A percentile compares a stretch with the other conserved stretches of the same genome.
These are phyloP conservation scores for Callitettix versicolor DNA, from an alignment of 1,140 invertebrate genomes.

Conservation along the genomic window DNA sequence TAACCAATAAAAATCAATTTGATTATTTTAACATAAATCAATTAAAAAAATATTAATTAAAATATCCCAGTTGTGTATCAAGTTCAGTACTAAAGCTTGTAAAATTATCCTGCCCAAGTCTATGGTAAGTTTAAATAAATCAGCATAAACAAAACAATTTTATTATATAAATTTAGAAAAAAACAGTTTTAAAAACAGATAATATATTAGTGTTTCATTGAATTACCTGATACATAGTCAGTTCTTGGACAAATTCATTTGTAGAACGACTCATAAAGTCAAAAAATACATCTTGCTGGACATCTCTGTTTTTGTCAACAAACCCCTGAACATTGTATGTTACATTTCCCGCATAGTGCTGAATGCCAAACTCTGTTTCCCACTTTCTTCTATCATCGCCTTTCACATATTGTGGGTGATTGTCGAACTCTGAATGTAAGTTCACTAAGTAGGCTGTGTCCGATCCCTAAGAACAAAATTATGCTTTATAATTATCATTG, in stretches of 20 bases:
- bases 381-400: constrained; percentile 75
- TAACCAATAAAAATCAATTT: background rate
- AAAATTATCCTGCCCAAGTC: too few relatives aligned
- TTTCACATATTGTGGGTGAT: constrained; percentile 77
- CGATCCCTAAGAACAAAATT: constrained; percentile 48
- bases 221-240: constrained; percentile 67
- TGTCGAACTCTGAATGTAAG: constrained; percentile 80
- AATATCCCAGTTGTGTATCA: too few relatives aligned
- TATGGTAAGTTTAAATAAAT: too few relatives aligned
- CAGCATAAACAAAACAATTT: too few relatives aligned
- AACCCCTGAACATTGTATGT: constrained; percentile 88
- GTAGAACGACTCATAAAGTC: constrained; percentile 79
- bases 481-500: background rate
- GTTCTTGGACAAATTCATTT: constrained; percentile 77
- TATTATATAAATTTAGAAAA: background rate
- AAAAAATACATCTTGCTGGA: constrained; percentile 90
- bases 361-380: constrained; percentile 84
- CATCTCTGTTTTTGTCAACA: constrained; percentile 93
- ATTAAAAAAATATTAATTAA: background rate
- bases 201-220: background rate
- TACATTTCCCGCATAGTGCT: constrained; percentile 91
- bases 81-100: too few relatives aligned
- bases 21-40: background rate
- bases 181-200: background rate
- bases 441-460: constrained; percentile 84